Conservation (phyloP, 2,888 invertebrate species). For the Plemyria rubiginata region DNA sequence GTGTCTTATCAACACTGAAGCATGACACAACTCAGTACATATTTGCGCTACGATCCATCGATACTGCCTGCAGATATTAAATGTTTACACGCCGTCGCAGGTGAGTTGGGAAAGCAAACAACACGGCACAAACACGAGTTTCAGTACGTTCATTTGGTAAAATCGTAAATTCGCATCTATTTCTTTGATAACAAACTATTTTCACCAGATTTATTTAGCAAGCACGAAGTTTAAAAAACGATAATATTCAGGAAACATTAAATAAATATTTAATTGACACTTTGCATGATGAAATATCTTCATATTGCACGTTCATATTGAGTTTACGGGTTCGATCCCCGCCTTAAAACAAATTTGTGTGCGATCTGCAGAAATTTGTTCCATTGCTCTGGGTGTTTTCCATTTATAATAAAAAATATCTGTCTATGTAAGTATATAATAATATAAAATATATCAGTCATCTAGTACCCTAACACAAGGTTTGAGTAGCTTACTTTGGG, state of each 20-base stretch:
- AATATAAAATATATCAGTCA: too few relatives aligned
- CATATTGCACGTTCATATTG: too few relatives aligned
- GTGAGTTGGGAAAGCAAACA: constrained; percentile 44
- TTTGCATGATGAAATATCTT: too few relatives aligned
- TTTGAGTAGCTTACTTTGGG: too few relatives aligned
- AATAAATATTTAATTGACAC: background rate
- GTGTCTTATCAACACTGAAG: constrained; percentile 18
- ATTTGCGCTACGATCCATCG: constrained; percentile 51
- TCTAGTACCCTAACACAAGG: too few relatives aligned
- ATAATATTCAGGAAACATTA: background rate
- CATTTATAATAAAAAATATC: too few relatives aligned
- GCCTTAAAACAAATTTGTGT: too few relatives aligned
- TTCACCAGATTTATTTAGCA: background rate
- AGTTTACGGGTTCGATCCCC: too few relatives aligned
- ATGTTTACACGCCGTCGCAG: constrained; percentile 69
- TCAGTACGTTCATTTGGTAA: constrained; percentile 5
- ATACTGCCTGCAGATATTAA: constrained; percentile 66
- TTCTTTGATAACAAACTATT: constrained; percentile 1
- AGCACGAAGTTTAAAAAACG: background rate
- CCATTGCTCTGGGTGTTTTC: too few relatives aligned
- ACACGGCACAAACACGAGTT: constrained; percentile 23
- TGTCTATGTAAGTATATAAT: too few relatives aligned
- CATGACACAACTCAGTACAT: constrained; percentile 36
- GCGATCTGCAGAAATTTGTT: too few relatives aligned
- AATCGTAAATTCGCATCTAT: constrained; percentile 2